A percentile compares a stretch with the other conserved stretches of the same genome.
These are phyloP conservation scores for Timema podura DNA, from an alignment of 2,888 invertebrate genomes.

Conservation along the genomic window DNA sequence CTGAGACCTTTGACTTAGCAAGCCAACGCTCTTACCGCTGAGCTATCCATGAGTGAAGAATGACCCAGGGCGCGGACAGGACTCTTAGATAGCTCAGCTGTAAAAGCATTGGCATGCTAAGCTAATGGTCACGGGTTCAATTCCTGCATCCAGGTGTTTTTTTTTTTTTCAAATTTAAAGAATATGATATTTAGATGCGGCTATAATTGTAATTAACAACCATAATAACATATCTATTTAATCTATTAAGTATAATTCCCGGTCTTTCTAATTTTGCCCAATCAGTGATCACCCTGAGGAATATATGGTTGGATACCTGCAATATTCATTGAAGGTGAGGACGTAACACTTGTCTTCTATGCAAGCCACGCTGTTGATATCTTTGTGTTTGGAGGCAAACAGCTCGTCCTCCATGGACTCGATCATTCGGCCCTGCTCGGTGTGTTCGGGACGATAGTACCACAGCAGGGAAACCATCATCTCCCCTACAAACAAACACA, in stretches of 20 bases:
- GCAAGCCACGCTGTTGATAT: conserved; percentile 93
- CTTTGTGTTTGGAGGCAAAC: conserved; percentile 92
- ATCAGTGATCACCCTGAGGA: conserved; percentile 13
- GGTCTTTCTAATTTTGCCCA: background rate
- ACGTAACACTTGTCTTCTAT: conserved; percentile 98
- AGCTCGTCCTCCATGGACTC: conserved; percentile 86
- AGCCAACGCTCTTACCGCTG: too few relatives aligned
- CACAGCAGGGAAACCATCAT: conserved; percentile 97
- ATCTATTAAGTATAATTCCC: background rate
- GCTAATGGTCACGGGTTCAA: too few relatives aligned
- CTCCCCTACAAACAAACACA: conserved; percentile 61
- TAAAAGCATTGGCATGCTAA: background rate
- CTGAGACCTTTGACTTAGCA: too few relatives aligned
- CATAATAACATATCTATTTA: conserved; percentile 1
- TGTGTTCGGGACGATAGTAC: conserved; percentile 98
- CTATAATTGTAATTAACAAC: too few relatives aligned
- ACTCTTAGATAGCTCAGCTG: too few relatives aligned
- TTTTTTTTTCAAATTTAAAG: too few relatives aligned
- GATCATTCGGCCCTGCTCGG: conserved; percentile 78
- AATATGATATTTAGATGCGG: too few relatives aligned
- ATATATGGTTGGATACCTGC: conserved; percentile 61
- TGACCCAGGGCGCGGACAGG: too few relatives aligned
- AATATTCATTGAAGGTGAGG: conserved; percentile 92
- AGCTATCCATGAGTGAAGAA: too few relatives aligned
- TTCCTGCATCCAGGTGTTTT: too few relatives aligned